These are phyloP conservation scores for Xenentodon cancila DNA, from an alignment of 2,797 vertebrate species.

Conservation along the genomic window DNA sequence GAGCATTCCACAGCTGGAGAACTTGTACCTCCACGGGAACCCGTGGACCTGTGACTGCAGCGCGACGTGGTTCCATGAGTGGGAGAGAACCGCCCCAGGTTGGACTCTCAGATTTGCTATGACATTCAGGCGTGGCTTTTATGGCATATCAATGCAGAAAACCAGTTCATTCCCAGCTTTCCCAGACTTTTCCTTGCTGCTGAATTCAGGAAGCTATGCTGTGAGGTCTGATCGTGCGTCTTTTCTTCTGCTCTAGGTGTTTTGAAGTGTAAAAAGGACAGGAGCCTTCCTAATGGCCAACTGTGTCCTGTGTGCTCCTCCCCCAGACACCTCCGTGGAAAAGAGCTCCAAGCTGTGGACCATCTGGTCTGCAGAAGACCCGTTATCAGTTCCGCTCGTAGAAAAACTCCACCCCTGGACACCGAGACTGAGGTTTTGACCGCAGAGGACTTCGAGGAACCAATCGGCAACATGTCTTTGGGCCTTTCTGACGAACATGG, in stretches of 20 bases:
- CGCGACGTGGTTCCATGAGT: constrained; percentile 85
- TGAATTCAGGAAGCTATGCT: not conserved
- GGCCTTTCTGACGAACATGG: constrained; percentile 91
- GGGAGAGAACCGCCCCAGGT: constrained; percentile 85
- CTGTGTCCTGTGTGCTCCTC: constrained; percentile 86
- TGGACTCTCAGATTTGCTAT: constrained; percentile 15
- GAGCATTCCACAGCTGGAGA: constrained; percentile 87
- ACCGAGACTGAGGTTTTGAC: constrained; percentile 58
- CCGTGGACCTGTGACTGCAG: constrained; percentile 92
- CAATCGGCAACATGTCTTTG: constrained; percentile 84
- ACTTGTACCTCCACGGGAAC: constrained; percentile 90
- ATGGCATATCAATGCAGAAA: too few relatives aligned
- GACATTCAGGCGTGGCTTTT: too few relatives aligned
- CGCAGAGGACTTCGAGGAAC: constrained; percentile 68
- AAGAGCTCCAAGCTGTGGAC: constrained; percentile 79
- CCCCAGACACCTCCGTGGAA: constrained; percentile 76
- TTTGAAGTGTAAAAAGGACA: constrained; percentile 94
- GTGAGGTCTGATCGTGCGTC: not conserved
- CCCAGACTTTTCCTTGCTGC: not conserved
- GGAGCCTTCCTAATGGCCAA: constrained; percentile 84
- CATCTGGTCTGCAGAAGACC: constrained; percentile 84
- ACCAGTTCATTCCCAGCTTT: too few relatives aligned
- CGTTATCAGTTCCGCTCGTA: constrained; percentile 76
- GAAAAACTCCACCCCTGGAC: constrained; percentile 50
- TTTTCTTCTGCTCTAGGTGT: constrained; percentile 76